Base-by-base conservation (phyloP, 2,888 invertebrate genomes). In the Carcina quercana region DNA sequence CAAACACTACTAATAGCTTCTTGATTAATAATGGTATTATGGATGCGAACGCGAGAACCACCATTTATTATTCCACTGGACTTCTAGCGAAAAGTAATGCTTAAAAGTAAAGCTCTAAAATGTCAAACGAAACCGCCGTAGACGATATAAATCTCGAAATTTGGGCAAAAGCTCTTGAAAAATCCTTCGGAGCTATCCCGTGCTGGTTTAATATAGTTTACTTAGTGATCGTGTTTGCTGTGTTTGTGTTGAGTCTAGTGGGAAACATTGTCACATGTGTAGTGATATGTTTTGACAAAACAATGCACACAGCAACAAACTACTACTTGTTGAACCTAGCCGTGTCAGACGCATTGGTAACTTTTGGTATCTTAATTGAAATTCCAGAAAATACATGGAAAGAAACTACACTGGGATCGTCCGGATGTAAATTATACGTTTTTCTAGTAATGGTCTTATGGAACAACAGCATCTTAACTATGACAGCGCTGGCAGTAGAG, bases 141-240 rank as follows among this genome's bases (percentile, higher is more conserved):
- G 78, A 86, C 60, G 92, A 92, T 45, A 91, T 91, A 11, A 28
- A 17, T 3, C 4, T 30, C 13, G 24, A 26, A 12, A 8, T 57
- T 27, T 69, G 69, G 69, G 40, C 50, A 0, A 34, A 51, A 5
- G 59, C 64, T 30, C 36, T 65, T 8, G 48, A 46, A 11, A 46
- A 35, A 15, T 31, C 50, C 13, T 26, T 55, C 3, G 8, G 40
- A 45, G 14, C 53, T 61, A n/a, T 41, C 53, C 1, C 13, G n/a
- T n/a, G 30, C 3, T 59, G 51, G 55, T 22, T 51, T 1, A 42
- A 43, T 21, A 34, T 53, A 6, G 11, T 46, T 4, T 51, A 50
- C 19, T 35, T 52, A 0, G 28, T 42, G 0, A 30, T 48, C 1
- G 45, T 65, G 40, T 11, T 49, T 2, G 5, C 48, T 2, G 53